phyloP scores from a whole-genome alignment of 2,888 invertebrate species.

The Oscheius sp. region DNA sequence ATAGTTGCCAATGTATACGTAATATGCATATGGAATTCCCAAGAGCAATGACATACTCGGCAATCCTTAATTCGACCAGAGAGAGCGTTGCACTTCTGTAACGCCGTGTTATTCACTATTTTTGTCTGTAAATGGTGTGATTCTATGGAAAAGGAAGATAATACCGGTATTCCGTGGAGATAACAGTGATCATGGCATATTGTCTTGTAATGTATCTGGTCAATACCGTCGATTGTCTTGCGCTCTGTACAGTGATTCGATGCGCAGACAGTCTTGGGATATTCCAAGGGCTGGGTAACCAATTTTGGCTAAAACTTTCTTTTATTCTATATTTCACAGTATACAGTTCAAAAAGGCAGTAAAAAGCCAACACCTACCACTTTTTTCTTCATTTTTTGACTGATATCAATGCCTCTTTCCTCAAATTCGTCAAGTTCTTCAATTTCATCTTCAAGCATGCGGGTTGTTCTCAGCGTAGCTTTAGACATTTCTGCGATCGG shows the following conservation, averaged over 20 bases:
- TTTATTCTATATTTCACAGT: neutral
- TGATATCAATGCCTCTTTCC: too few species aligned
- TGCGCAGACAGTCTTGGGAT: neutral
- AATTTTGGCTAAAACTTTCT: neutral
- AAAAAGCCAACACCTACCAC: neutral
- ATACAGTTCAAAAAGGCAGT: neutral
- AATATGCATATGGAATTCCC: neutral
- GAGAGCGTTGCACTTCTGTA: neutral
- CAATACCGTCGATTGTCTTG: neutral
- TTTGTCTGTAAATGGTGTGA: neutral
- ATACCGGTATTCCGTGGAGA: neutral
- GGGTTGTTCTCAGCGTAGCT: too few species aligned
- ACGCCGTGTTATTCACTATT: neutral
- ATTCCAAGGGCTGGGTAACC: neutral
- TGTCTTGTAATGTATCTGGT: too few species aligned
- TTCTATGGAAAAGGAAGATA: neutral
- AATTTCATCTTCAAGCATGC: too few species aligned
- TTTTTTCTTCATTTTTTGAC: too few species aligned
- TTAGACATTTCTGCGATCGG: conserved; percentile 9
- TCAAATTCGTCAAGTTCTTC: too few species aligned
- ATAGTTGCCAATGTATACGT: neutral
- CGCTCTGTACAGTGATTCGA: neutral
- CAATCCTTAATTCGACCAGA: neutral
- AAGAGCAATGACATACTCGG: neutral
- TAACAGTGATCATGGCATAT: neutral